Evolutionary conservation across 2,888 invertebrate species (phyloP).

Genomic region (Amphipoea lucens): DNA sequence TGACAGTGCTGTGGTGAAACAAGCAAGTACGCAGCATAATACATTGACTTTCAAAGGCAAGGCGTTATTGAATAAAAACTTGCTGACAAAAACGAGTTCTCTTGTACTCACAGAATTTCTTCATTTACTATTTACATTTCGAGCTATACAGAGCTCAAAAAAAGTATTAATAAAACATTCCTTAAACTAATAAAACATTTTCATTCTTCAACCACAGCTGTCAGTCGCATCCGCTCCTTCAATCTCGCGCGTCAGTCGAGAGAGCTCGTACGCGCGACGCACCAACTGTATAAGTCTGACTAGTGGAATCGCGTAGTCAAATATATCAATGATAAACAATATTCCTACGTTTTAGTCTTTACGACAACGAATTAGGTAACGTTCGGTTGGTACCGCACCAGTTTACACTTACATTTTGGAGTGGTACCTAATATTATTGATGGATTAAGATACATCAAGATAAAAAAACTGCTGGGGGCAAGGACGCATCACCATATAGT

Average conservation of each 20-base stretch:
- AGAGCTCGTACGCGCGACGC: slow-evolving; percentile 34
- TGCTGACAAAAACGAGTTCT: background rate
- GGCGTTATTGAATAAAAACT: background rate
- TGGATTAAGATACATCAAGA: background rate
- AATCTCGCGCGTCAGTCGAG: slow-evolving; percentile 12
- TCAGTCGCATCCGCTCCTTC: slow-evolving; percentile 19
- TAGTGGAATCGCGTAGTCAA: slow-evolving; percentile 76
- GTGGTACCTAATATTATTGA: background rate
- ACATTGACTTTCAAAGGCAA: background rate
- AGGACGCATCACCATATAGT: background rate
- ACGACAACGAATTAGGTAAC: slow-evolving; percentile 84
- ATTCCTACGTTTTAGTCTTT: slow-evolving; percentile 72
- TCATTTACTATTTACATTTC: slow-evolving; percentile 8
- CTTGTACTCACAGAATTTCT: background rate
- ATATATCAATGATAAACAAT: slow-evolving; percentile 64
- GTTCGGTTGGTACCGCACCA: slow-evolving; percentile 69
- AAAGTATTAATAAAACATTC: slow-evolving; percentile 57
- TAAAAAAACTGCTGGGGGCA: background rate
- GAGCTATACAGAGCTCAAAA: slow-evolving; percentile 16
- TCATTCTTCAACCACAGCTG: background rate
- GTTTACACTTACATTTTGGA: slow-evolving; percentile 67
- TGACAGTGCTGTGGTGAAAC: slow-evolving; percentile 29
- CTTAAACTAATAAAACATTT: slow-evolving; percentile 16
- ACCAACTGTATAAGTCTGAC: slow-evolving; percentile 77
- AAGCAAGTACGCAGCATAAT: background rate